Conservation (phyloP, 2,797 vertebrate species). For the Chaunax sp. region DNA sequence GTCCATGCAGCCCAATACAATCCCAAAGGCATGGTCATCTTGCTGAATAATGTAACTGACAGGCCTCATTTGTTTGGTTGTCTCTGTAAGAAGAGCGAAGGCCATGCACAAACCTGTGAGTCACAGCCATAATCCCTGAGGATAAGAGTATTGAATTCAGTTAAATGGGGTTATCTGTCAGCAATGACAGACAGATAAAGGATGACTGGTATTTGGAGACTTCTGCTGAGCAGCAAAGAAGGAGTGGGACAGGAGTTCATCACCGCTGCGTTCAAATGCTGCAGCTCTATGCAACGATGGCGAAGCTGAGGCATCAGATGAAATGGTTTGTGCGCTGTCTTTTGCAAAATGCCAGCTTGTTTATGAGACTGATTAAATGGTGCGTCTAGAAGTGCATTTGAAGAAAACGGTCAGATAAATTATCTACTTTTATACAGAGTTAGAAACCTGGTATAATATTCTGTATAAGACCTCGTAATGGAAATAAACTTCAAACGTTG, state of each 20-base stretch:
- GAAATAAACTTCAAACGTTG: too few relatives aligned
- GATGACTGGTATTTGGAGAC: constrained; percentile 60
- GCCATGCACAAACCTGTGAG: constrained; percentile 43
- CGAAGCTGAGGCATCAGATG: constrained; percentile 17
- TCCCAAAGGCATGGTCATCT: constrained; percentile 34
- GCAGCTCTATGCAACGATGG: constrained; percentile 19
- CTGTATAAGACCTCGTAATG: neutral
- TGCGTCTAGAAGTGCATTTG: constrained; percentile 5
- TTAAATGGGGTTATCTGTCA: constrained; percentile 71
- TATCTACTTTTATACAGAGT: neutral
- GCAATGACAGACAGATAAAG: constrained; percentile 58
- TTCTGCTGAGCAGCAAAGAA: constrained; percentile 28
- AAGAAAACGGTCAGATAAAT: neutral
- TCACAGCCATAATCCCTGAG: constrained; percentile 59
- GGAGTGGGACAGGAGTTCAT: constrained; percentile 55
- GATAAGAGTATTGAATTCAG: constrained; percentile 57
- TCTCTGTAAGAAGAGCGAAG: constrained; percentile 57
- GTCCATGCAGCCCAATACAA: constrained; percentile 14
- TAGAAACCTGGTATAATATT: neutral
- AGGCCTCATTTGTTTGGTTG: constrained; percentile 67
- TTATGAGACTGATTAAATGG: constrained; percentile 20
- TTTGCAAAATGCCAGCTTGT: constrained; percentile 24
- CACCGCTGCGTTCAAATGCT: constrained; percentile 51
- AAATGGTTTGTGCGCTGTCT: constrained; percentile 35
- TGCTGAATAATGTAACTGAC: constrained; percentile 66